A percentile compares a stretch with the other conserved stretches of the same genome.
phyloP scores from a whole-genome alignment of 2,113 vertebrate genomes.

The Gorsachius goisagi region DNA sequence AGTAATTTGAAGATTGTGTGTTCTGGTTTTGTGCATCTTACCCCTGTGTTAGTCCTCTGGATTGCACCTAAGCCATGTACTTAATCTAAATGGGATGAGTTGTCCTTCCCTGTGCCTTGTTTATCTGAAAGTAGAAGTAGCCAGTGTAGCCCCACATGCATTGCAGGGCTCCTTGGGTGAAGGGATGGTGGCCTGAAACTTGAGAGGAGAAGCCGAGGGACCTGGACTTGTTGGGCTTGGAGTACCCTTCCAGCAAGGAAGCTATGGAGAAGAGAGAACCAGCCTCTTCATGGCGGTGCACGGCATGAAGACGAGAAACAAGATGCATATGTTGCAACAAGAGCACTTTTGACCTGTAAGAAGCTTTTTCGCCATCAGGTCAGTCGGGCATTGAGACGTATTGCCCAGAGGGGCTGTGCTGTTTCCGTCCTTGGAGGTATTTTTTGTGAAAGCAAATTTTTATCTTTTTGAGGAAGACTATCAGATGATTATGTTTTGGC shows the following conservation, averaged over 20 bases:
- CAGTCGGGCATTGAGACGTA: no score
- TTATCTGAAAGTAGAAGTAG: neutral
- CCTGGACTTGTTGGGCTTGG: neutral
- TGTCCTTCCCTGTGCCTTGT: neutral
- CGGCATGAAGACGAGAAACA: neutral
- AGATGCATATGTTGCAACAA: accelerated
- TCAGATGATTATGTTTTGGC: neutral
- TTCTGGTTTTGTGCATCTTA: neutral
- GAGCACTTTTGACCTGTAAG: neutral
- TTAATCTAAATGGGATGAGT: neutral
- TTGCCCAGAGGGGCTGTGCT: neutral
- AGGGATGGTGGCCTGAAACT: neutral
- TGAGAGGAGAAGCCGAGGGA: neutral
- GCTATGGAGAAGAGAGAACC: neutral
- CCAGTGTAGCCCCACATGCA: neutral
- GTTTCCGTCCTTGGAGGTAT: neutral
- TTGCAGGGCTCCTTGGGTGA: neutral
- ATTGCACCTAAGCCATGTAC: neutral
- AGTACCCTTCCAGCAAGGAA: neutral
- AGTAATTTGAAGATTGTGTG: neutral
- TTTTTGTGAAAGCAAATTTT: neutral
- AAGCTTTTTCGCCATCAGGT: neutral
- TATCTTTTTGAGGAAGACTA: no score
- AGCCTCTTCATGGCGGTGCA: neutral
- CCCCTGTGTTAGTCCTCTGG: neutral